Evolutionary conservation across 2,797 vertebrate genomes (phyloP), one percentile per base, ranked within the genome.

Genomic region (Acanthurus leucopareius): DNA sequence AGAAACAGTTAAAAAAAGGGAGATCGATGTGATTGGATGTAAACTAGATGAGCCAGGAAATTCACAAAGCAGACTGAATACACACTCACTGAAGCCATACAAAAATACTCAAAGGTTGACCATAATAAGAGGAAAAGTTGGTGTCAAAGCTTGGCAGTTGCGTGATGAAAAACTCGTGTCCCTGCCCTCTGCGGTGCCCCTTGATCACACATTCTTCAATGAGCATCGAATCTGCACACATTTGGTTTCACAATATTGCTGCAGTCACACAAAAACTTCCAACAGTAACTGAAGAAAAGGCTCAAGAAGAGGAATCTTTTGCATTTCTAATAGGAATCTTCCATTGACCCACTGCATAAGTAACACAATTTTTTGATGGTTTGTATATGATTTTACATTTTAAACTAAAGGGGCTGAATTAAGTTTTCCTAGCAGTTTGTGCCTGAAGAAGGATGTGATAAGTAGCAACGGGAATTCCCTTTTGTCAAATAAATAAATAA

Each of bases 71-170:
- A 68, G 63, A 84, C 80, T 19, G 78, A 82, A 75, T 28, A 22
- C 49, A 77, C 75, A 69, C 77, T 66, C 74, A 82, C 85, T 59
- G 80, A 84, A 79, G 74, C 49, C 3, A 61, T 81, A 88, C 71
- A 85, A 88, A 87, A 87, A 85, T 63, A 88, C 73, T 61, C 54
- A 62, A 59, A 83, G 53, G 66, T 77, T 0, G 66, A 87, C 22
- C 42, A 57, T 45, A 7, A 49, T 80, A 48, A 25, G 69, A 81
- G 75, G 60, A 78, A 68, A 70, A 54, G 59, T 40, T 38, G 64
- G 72, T 45, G 83, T 84, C 71, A 75, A 83, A 75, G 69, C 74
- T 85, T 83, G 90, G 89, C 86, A 86, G 86, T 83, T 52, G 77
- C 56, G 10, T 52, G 75, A 72, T 72, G 81, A 65, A 44, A 66